Percentiles rank a stretch among this genome's conserved stretches.
Evolutionary conservation across 1,140 invertebrate species (phyloP).

Genomic region (Pseudomyrmex cubaensis): DNA sequence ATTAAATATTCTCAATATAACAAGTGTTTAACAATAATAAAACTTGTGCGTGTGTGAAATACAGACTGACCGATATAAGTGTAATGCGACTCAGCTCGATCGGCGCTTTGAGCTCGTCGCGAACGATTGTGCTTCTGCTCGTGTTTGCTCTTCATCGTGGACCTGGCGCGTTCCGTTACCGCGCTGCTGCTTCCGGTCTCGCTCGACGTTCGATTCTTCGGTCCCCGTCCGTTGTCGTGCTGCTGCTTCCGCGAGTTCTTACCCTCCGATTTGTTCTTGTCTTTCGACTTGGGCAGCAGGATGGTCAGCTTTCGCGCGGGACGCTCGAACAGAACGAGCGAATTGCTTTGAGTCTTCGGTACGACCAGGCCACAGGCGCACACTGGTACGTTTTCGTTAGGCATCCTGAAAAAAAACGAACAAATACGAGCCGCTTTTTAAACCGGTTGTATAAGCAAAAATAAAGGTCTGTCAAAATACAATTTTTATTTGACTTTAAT

Average conservation of each 20-base stretch:
- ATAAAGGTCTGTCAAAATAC: no score
- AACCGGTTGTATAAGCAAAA: no score
- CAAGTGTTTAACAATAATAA: no score
- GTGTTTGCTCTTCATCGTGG: slow-evolving; percentile 74
- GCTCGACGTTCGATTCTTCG: slow-evolving; percentile 65
- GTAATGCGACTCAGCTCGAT: slow-evolving; percentile 82
- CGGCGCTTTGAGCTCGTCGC: slow-evolving; percentile 81
- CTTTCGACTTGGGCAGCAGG: slow-evolving; percentile 75
- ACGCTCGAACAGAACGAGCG: slow-evolving; percentile 60
- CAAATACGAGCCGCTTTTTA: no score
- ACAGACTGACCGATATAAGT: slow-evolving; percentile 81
- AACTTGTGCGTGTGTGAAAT: no score
- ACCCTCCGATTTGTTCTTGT: slow-evolving; percentile 68
- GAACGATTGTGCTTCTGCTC: slow-evolving; percentile 79
- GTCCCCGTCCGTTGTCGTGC: slow-evolving; percentile 58
- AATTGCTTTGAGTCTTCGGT: slow-evolving; percentile 75
- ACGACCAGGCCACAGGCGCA: slow-evolving; percentile 79
- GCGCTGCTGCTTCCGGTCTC: slow-evolving; percentile 78
- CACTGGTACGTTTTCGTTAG: slow-evolving; percentile 79
- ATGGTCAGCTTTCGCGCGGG: slow-evolving; percentile 71
- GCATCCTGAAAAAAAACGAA: slow-evolving; percentile 77
- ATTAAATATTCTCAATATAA: no score
- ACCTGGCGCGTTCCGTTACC: slow-evolving; percentile 73
- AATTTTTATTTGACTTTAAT: no score
- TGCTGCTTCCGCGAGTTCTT: slow-evolving; percentile 75